Percentiles rank a stretch among this genome's conserved stretches.
Evolutionary conservation across 2,797 vertebrate genomes (phyloP).

Genomic region (Steatocranus sp.): DNA sequence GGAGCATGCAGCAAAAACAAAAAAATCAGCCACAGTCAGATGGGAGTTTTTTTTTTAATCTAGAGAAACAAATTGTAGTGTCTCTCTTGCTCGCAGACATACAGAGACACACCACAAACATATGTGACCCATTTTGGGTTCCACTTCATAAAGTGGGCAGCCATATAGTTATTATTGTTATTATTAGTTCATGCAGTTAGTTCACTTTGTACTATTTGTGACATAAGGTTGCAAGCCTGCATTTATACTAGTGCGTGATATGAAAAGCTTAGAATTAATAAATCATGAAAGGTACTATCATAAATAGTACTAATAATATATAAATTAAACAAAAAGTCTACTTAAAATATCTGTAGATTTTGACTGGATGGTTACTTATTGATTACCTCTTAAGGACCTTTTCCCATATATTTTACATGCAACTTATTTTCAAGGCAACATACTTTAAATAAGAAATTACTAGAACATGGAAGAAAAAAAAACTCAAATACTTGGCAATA

Average conservation of each 20-base stretch:
- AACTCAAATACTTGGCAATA: constrained; percentile 1
- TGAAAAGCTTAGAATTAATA: background rate
- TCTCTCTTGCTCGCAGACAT: background rate
- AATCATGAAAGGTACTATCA: background rate
- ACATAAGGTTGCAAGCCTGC: background rate
- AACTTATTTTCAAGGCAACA: background rate
- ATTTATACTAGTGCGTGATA: background rate
- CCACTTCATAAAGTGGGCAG: background rate
- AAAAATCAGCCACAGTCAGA: constrained; percentile 3
- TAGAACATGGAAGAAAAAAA: background rate
- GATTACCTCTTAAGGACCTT: accelerated
- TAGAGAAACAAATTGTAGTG: background rate
- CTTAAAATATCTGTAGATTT: background rate
- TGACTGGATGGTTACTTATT: background rate
- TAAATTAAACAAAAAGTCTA: background rate
- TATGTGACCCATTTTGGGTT: constrained; percentile 24
- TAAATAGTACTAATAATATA: background rate
- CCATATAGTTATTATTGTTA: background rate
- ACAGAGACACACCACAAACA: background rate
- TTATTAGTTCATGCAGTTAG: background rate
- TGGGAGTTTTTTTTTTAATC: background rate
- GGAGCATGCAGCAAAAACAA: constrained; percentile 9
- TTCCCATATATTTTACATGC: background rate
- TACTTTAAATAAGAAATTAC: background rate
- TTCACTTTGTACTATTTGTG: background rate